Evolutionary conservation across 2,888 invertebrate genomes (phyloP).

Genomic region (Spodoptera exigua): DNA sequence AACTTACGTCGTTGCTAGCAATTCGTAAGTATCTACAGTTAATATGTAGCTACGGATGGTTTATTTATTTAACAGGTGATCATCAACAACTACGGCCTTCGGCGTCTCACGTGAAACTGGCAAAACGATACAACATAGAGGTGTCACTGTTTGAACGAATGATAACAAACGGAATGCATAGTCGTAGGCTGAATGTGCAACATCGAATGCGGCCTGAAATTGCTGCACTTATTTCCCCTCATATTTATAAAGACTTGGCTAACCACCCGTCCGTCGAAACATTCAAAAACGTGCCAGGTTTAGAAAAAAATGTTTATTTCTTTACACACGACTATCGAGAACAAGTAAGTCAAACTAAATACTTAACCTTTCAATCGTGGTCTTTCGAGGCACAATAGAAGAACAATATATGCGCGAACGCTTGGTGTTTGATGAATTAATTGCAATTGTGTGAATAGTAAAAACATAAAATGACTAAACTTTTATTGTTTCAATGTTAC

Average conservation of each 20-base stretch:
- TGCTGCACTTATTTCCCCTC: constrained; percentile 89
- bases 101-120: constrained; percentile 91
- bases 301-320: constrained; percentile 91
- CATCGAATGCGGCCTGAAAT: constrained; percentile 93
- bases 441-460: too few relatives aligned
- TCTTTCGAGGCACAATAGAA: too few relatives aligned
- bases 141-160: constrained; percentile 95
- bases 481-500: too few relatives aligned
- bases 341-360: constrained; percentile 71
- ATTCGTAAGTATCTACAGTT: too few relatives aligned
- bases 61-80: constrained; percentile 86
- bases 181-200: constrained; percentile 91
- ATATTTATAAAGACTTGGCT: constrained; percentile 91
- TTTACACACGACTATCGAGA: constrained; percentile 90
- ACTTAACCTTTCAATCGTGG: too few relatives aligned
- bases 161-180: constrained; percentile 91
- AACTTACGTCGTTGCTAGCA: too few relatives aligned
- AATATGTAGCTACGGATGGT: too few relatives aligned
- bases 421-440: too few relatives aligned
- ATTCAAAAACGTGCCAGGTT: constrained; percentile 89
- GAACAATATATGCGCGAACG: too few relatives aligned
- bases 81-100: constrained; percentile 94
- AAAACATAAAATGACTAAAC: too few relatives aligned
- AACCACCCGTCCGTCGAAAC: constrained; percentile 90
- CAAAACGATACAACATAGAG: constrained; percentile 91